phyloP scores from a whole-genome alignment of 2,888 invertebrate genomes.

The Busseola fusca region DNA sequence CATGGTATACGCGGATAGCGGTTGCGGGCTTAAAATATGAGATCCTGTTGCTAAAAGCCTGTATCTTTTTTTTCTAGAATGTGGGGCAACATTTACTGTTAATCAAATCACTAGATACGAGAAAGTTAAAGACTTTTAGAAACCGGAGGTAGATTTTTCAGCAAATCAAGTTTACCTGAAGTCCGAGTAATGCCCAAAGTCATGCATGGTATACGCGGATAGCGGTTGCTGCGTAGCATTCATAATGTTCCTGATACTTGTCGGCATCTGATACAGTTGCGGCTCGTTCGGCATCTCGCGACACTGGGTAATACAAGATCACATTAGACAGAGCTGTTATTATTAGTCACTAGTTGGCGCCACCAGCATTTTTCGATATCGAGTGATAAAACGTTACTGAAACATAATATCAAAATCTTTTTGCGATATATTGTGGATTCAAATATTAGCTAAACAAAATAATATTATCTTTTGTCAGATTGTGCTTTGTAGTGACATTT shows the following conservation, averaged over 20 bases:
- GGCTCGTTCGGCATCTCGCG: conserved; percentile 80
- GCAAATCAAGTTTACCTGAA: conserved; percentile 23
- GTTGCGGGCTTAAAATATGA: conserved; percentile 31
- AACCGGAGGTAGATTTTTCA: not conserved
- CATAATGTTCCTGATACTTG: conserved; percentile 60
- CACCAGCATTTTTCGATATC: conserved; percentile 4
- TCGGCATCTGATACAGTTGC: conserved; percentile 70
- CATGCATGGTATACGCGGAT: conserved; percentile 66
- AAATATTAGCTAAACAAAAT: not conserved
- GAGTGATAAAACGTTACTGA: not conserved
- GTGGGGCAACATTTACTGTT: not conserved
- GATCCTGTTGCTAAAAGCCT: not conserved
- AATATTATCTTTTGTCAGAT: not conserved
- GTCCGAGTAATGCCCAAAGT: conserved; percentile 67
- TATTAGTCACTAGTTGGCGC: conserved; percentile 31
- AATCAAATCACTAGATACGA: not conserved
- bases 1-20: conserved; percentile 50
- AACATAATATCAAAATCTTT: not conserved
- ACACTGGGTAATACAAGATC: conserved; percentile 67
- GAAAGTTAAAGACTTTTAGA: not conserved
- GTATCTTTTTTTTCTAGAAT: not conserved
- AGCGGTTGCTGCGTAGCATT: conserved; percentile 47
- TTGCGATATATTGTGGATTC: not conserved
- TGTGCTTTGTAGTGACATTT: not conserved
- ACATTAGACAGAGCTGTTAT: conserved; percentile 2